Percentiles rank a stretch among this genome's conserved stretches.
Evolutionary conservation across 2,113 vertebrate species (phyloP).

Genomic region (Vicugna pacos): DNA sequence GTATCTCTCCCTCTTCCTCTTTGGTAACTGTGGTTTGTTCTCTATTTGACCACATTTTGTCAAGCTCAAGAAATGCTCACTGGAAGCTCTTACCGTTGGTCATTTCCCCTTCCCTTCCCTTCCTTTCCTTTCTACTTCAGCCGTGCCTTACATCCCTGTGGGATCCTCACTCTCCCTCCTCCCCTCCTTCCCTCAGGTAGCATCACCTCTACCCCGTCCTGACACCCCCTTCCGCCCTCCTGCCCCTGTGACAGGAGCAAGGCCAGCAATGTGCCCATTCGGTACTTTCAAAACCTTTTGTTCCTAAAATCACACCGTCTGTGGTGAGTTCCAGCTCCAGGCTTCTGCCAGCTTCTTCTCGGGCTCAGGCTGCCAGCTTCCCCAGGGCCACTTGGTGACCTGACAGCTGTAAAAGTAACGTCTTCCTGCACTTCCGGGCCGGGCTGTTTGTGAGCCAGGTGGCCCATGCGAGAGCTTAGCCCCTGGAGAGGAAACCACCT

Average conservation of each 20-base stretch:
- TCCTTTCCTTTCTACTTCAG: not conserved
- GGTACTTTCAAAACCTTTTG: not conserved
- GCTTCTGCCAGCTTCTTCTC: not conserved
- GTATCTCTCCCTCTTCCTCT: too few species aligned
- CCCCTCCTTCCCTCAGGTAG: not conserved
- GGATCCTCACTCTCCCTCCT: not conserved
- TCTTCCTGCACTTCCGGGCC: not conserved
- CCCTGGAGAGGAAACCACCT: slow-evolving; percentile 31
- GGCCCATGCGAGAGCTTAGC: not conserved
- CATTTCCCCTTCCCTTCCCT: not conserved
- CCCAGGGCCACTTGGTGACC: not conserved
- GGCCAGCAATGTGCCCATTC: not conserved
- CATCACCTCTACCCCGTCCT: not conserved
- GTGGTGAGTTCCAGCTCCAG: not conserved
- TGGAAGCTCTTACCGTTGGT: not conserved
- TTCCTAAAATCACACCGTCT: slow-evolving; percentile 12
- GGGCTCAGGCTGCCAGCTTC: not conserved
- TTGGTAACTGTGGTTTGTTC: too few species aligned
- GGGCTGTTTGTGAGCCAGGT: not conserved
- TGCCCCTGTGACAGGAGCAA: not conserved
- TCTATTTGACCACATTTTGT: not conserved
- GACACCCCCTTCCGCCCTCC: not conserved
- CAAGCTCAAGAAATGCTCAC: not conserved
- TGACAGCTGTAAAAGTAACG: not conserved
- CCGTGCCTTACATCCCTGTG: too few species aligned